Base-by-base conservation (phyloP, 1,140 invertebrate genomes). In the Chymomyza costata region DNA sequence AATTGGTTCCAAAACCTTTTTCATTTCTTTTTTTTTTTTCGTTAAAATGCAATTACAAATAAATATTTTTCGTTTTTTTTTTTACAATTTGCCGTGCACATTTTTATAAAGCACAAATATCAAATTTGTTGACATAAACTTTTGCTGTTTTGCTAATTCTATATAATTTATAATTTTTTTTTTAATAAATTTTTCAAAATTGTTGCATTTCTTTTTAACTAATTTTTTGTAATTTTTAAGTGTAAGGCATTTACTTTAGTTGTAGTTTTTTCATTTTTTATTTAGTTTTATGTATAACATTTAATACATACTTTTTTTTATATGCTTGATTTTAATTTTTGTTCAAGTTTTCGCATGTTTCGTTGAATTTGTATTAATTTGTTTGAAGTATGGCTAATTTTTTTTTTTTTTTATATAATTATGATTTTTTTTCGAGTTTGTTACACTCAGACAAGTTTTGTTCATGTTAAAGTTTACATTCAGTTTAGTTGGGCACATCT, bases 31-130 rank as follows among this genome's bases (percentile, higher is more conserved):
- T 63, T 59, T 60, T 53, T 10, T 28, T 53, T 48, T 62, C 64
- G 59, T 52, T 80, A 55, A 78, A 78, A 78, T 78, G 73, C 73
- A 78, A 68, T 73, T 78, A 65, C 53, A 73, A 81, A 80, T 80
- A 65, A 73, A 78, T 68, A 61, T 65, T 28, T 34, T n/a, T n/a
- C n/a, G n/a, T n/a, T n/a, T n/a, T n/a, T 34, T 34, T 34, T 70
- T 81, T 65, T 61, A 68, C 67, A 65, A 76, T 76, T 74, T 51
- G 63, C 61, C 43, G 39, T 68, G 68, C 64, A 57, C n/a, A 65
- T 57, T 57, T 43, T 47, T 57, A 56, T 51, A 14, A 61, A 54
- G 46, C 28, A 38, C 56, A 47, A 52, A 38, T 45, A 17, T 17
- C 15, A 17, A 32, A 16, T 48, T 21, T 38, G 34, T 7, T 19